Percentiles rank a stretch among this genome's conserved stretches.
Evolutionary conservation across 2,797 vertebrate species (phyloP).

Genomic region (Microhierax caerulescens): DNA sequence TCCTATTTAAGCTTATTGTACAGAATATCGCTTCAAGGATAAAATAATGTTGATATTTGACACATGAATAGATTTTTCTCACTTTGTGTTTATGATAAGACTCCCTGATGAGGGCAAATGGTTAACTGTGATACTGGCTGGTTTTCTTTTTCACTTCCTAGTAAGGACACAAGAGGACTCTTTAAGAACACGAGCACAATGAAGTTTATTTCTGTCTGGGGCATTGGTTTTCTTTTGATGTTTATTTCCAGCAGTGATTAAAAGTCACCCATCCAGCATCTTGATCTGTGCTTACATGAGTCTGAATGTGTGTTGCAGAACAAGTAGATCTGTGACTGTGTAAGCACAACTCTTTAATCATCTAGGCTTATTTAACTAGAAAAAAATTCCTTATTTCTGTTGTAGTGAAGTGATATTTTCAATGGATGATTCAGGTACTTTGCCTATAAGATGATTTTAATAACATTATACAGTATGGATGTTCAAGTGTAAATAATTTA

Average conservation of each 20-base stretch:
- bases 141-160: not conserved
- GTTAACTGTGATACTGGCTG: not conserved
- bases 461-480: not conserved
- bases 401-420: not conserved
- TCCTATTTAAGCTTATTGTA: not conserved
- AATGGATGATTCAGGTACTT: not conserved
- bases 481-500: slow-evolving; percentile 42
- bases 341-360: not conserved
- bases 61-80: not conserved
- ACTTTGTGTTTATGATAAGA: not conserved
- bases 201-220: slow-evolving; percentile 24
- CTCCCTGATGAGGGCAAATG: not conserved
- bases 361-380: not conserved
- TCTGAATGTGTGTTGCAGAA: not conserved
- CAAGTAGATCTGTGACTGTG: not conserved
- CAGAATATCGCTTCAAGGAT: not conserved
- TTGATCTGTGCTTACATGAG: not conserved
- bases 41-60: not conserved
- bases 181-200: not conserved
- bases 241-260: slow-evolving; percentile 23
- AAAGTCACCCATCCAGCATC: not conserved
- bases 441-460: slow-evolving; percentile 3
- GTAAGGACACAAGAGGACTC: not conserved
- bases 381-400: not conserved
- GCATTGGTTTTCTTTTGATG: slow-evolving; percentile 16